These are phyloP conservation scores for Nemopilema nomurai DNA, from an alignment of 30 jellyfish, hydroid and myxozoan genomes.

Conservation along the genomic window DNA sequence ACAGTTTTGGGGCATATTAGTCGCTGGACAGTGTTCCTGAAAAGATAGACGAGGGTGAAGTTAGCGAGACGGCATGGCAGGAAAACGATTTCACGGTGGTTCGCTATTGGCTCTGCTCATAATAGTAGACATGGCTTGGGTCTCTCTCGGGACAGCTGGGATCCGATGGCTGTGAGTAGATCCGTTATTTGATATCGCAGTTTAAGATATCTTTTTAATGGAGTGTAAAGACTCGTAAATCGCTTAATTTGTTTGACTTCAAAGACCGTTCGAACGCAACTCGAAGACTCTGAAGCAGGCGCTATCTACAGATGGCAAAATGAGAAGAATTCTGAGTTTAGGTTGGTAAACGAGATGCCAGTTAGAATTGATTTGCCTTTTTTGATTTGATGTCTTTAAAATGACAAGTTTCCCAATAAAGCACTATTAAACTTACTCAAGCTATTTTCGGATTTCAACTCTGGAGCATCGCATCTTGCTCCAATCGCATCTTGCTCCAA, in stretches of 20 bases:
- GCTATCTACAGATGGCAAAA: no score
- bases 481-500: no score
- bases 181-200: conserved; percentile 8
- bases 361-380: no score
- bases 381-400: no score
- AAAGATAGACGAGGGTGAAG: neutral
- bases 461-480: no score
- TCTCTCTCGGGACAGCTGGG: conserved; percentile 17
- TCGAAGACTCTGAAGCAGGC: neutral
- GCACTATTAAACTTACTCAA: no score
- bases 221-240: neutral
- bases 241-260: conserved; percentile 11
- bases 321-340: no score
- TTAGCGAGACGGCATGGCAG: neutral
- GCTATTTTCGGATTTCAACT: no score
- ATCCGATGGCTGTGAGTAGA: conserved; percentile 66
- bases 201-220: neutral
- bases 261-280: neutral
- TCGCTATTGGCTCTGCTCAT: conserved; percentile 9
- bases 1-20: neutral
- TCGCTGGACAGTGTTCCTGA: neutral
- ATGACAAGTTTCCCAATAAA: no score
- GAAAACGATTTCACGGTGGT: neutral
- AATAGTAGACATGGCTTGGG: neutral
- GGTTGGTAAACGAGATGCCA: no score